Percentiles rank a stretch among this genome's conserved stretches.
Conservation (phyloP, 2,888 invertebrate genomes). For the Sesia bembeciformis region DNA sequence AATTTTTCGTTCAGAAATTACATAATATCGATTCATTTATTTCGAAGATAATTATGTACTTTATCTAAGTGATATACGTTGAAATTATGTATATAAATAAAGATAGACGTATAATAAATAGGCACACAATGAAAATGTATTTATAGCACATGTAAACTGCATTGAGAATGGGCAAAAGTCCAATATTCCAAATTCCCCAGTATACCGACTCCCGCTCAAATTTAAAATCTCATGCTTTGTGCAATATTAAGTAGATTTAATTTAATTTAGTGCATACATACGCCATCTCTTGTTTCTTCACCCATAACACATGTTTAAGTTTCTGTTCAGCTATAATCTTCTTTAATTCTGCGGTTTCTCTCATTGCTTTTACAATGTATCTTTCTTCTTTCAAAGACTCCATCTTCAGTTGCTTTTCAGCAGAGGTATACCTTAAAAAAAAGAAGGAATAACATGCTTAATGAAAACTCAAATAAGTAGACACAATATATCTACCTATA, state of each 20-base stretch:
- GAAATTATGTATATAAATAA: no score
- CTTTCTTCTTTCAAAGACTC: conserved; percentile 59
- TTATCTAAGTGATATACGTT: no score
- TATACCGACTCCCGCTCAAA: no score
- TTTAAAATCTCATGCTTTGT: no score
- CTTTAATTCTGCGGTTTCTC: conserved; percentile 76
- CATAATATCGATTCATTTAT: no score
- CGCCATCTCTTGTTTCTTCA: conserved; percentile 56
- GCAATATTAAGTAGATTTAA: not conserved
- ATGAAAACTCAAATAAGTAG: not conserved
- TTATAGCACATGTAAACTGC: no score
- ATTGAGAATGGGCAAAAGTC: no score
- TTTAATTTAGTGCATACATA: conserved; percentile 24
- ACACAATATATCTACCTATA: not conserved
- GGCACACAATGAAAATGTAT: no score
- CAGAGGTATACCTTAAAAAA: conserved; percentile 27
- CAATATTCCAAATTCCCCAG: no score
- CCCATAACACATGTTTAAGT: conserved; percentile 65
- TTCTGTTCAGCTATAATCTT: conserved; percentile 76
- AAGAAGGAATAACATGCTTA: not conserved
- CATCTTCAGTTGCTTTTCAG: conserved; percentile 52
- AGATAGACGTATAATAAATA: no score
- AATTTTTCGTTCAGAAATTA: no score
- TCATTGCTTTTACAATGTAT: conserved; percentile 53
- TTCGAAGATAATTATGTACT: no score